Evolutionary conservation across 2,888 invertebrate species (phyloP).

Genomic region (Agrochola macilenta): DNA sequence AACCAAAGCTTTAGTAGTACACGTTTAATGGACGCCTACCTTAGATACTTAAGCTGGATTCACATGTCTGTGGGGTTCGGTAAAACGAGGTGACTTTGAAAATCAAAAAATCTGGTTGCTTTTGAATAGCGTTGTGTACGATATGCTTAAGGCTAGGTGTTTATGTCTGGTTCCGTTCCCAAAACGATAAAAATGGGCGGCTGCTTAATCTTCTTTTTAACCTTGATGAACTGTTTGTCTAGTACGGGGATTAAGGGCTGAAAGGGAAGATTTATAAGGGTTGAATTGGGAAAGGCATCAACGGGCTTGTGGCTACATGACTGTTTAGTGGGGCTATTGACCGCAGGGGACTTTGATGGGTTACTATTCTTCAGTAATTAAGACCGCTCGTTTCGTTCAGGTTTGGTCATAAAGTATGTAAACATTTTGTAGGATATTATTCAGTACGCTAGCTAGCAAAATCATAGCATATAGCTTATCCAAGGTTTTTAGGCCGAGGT

Average conservation of each 20-base stretch:
- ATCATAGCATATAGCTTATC: no score
- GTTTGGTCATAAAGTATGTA: background rate
- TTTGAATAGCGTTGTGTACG: background rate
- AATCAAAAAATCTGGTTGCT: no score
- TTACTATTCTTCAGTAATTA: background rate
- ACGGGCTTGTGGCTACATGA: slow-evolving; percentile 7
- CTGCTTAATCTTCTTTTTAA: slow-evolving; percentile 32
- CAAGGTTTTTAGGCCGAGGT: no score
- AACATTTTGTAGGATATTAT: no score
- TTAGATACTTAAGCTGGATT: no score
- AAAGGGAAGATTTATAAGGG: slow-evolving; percentile 46
- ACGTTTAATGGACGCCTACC: no score
- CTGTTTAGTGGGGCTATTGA: slow-evolving; percentile 8
- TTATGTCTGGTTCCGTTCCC: slow-evolving; percentile 13
- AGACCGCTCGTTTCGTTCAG: background rate
- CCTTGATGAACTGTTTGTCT: slow-evolving; percentile 44
- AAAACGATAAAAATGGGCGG: slow-evolving; percentile 39
- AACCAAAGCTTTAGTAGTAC: no score
- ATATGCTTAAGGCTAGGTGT: slow-evolving; percentile 2
- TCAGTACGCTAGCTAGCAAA: background rate
- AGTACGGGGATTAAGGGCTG: slow-evolving; percentile 28
- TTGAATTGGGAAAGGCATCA: slow-evolving; percentile 26
- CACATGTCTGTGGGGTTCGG: no score
- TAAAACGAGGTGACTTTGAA: no score
- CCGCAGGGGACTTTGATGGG: slow-evolving; percentile 7